These are phyloP conservation scores for Laupala kohalensis DNA, from an alignment of 1,140 invertebrate species.

Conservation along the genomic window DNA sequence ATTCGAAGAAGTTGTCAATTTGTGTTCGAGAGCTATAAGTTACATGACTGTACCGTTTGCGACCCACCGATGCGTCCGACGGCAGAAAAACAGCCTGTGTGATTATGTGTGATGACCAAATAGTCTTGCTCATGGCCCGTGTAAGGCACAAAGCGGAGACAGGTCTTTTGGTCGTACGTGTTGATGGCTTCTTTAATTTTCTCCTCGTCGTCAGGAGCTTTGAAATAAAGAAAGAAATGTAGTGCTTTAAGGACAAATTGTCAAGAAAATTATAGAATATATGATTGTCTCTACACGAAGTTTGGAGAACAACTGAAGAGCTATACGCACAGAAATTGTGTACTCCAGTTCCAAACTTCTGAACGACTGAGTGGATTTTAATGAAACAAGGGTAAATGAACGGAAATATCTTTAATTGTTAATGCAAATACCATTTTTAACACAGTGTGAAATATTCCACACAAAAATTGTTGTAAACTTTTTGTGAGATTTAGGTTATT, in stretches of 20 bases:
- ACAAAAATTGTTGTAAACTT: no score
- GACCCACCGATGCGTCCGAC: constrained; percentile 55
- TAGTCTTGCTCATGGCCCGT: constrained; percentile 45
- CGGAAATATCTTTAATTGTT: no score
- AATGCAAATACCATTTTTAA: no score
- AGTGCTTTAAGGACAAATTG: not conserved
- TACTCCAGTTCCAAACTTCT: not conserved
- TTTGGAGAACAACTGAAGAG: not conserved
- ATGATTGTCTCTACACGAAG: no score
- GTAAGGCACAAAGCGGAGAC: constrained; percentile 54
- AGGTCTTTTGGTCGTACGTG: constrained; percentile 56
- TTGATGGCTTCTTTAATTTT: constrained; percentile 46
- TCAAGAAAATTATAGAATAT: no score
- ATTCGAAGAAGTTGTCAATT: no score
- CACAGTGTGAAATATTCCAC: no score
- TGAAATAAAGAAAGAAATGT: constrained; percentile 14
- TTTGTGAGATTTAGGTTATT: no score
- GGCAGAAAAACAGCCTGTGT: constrained; percentile 68
- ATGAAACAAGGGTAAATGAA: no score
- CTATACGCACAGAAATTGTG: no score
- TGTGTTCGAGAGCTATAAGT: no score
- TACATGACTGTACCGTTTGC: constrained; percentile 37
- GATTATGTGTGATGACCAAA: constrained; percentile 46
- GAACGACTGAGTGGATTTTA: not conserved
- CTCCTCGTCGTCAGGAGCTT: constrained; percentile 32